Conservation (phyloP, 2,888 invertebrate genomes). For the Allacma fusca region DNA sequence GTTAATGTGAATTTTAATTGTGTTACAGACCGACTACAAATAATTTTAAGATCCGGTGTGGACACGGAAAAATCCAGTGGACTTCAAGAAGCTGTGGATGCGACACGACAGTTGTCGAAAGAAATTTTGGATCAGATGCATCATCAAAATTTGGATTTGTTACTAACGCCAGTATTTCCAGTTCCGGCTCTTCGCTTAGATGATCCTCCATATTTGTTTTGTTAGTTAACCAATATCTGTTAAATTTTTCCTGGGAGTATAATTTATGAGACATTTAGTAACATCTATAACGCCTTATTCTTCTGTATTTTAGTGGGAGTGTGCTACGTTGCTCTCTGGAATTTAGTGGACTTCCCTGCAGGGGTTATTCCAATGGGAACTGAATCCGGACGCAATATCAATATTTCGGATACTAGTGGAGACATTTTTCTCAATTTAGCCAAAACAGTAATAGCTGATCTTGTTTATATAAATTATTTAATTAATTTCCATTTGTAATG, state of each 20-base stretch:
- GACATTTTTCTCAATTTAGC: conserved; percentile 31
- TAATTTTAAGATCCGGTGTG: conserved; percentile 53
- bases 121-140: conserved; percentile 50
- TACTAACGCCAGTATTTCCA: too few relatives aligned
- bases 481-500: too few relatives aligned
- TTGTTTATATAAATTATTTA: too few relatives aligned
- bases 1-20: too few relatives aligned
- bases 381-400: conserved; percentile 45
- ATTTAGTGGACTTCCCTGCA: conserved; percentile 49
- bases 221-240: too few relatives aligned
- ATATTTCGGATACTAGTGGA: not conserved
- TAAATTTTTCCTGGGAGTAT: too few relatives aligned
- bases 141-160: conserved; percentile 48
- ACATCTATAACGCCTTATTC: too few relatives aligned
- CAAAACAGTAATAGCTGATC: not conserved
- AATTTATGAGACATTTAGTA: too few relatives aligned
- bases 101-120: conserved; percentile 23
- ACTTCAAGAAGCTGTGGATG: conserved; percentile 53
- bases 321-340: conserved; percentile 50
- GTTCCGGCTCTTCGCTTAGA: conserved; percentile 45
- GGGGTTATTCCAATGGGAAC: conserved; percentile 53
- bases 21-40: too few relatives aligned
- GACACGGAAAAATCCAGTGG: conserved; percentile 49
- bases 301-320: conserved; percentile 42
- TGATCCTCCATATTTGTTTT: conserved; percentile 38